Evolutionary conservation across 2,888 invertebrate genomes (phyloP), one percentile per base, ranked within the genome.

Genomic region (Drosophila borealis): DNA sequence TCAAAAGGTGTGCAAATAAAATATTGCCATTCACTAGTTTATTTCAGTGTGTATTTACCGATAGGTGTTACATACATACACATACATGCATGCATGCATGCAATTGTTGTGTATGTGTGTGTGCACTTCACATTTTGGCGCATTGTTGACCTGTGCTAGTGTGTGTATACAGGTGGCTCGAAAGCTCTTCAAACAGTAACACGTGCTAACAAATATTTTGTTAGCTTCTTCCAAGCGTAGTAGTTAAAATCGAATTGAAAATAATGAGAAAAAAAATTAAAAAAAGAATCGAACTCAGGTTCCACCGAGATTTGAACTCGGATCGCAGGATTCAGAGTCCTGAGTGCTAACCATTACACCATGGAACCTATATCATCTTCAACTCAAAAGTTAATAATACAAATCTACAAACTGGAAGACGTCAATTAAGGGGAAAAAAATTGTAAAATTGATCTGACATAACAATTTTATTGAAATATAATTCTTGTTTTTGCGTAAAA

Each of bases 341-440:
- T 92, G 93, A 93, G 93, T 93, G 93, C 93, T 93, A 93, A 93
- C 93, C 93, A 92, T 93, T 93, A 93, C 93, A 93, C 93, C 93
- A 93, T 93, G 93, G 93, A 92, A 93, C 93, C 93, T 48, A 17
- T n/a, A 6, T 48, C 59, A 66, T 68, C 54, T 17, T 8, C 3
- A 2, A 1, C 0, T 14, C 36, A 59, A 75, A 55, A 37, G 9
- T 39, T 44, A 4, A 8, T 19, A 59, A 13, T 9, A 33, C 21
- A 33, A 57, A 19, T 11, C 17, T 8, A 17, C 14, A 2, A 17
- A 10, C 3, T 33, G 11, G 2, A 17, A 4, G 2, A 6, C 19
- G 14, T n/a, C 25, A 29, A 5, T 10, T 29, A 29, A 45, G 14
- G 14, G 9, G 9, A 3, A 45, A 45, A 19, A 9, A n/a, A 25